Conservation (phyloP, 2,113 vertebrate genomes). For the Crotalus tigris region DNA sequence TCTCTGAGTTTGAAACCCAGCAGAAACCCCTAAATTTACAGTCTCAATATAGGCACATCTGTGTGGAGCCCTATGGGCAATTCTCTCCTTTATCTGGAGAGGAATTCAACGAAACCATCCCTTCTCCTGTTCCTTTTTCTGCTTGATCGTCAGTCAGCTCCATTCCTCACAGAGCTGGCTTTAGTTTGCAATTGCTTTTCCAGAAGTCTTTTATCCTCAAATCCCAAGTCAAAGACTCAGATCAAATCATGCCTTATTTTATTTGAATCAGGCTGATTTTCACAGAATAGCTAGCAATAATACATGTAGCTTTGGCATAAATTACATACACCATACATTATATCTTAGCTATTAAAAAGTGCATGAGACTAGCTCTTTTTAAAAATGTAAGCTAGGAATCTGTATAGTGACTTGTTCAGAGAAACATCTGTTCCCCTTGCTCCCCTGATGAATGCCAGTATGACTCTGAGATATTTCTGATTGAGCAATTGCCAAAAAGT, state of each 20-base stretch:
- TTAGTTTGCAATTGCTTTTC: not conserved
- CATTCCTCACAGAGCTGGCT: not conserved
- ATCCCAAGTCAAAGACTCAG: not conserved
- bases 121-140: not conserved
- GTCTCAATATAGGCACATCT: not conserved
- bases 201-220: not conserved
- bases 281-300: not conserved
- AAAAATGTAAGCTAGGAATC: not conserved
- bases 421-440: not conserved
- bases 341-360: not conserved
- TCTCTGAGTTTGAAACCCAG: not conserved
- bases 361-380: not conserved
- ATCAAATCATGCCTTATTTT: not conserved
- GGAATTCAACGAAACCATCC: not conserved
- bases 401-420: not conserved
- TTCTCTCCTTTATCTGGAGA: not conserved
- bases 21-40: not conserved
- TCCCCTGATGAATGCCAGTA: not conserved
- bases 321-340: not conserved
- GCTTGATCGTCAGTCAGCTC: not conserved
- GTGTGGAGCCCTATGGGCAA: not conserved
- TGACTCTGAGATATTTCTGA: not conserved
- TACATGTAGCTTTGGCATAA: not conserved
- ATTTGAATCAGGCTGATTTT: not conserved
- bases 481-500: slow-evolving; percentile 10